These are phyloP conservation scores for Anagyrus pseudococci DNA, from an alignment of 2,888 invertebrate genomes.

Conservation along the genomic window DNA sequence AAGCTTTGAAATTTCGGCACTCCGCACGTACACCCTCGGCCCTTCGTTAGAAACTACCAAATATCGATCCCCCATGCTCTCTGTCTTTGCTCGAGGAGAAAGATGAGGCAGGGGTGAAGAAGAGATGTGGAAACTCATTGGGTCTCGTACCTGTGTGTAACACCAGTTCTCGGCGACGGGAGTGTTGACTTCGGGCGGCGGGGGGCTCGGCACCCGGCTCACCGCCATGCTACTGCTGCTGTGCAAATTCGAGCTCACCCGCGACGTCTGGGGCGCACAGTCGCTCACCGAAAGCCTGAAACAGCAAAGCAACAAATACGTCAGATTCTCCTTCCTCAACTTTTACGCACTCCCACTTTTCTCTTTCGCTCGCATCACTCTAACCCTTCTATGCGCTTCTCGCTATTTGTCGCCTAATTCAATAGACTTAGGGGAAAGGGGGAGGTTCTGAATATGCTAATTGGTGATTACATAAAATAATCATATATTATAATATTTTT, in stretches of 20 bases:
- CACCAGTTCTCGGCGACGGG: conserved; percentile 99
- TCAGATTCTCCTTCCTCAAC: too few species aligned
- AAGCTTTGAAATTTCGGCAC: not conserved
- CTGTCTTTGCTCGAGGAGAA: not conserved
- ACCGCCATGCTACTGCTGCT: conserved; percentile 92
- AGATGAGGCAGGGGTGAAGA: not conserved
- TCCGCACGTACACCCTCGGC: not conserved
- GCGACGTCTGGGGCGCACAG: conserved; percentile 85
- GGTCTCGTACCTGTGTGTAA: conserved; percentile 89
- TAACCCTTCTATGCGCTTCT: too few species aligned
- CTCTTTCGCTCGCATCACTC: too few species aligned
- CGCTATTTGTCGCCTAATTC: too few species aligned
- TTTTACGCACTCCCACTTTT: too few species aligned
- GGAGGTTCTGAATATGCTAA: too few species aligned
- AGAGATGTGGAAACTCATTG: not conserved
- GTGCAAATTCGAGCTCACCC: conserved; percentile 83
- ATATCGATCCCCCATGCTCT: not conserved
- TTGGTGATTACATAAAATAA: too few species aligned
- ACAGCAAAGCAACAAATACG: conserved; percentile 13
- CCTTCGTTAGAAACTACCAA: not conserved
- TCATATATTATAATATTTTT: too few species aligned
- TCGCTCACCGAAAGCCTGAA: conserved; percentile 82
- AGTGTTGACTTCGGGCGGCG: conserved; percentile 92
- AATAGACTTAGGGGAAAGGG: too few species aligned
- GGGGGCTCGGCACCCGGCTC: conserved; percentile 95